Conservation (phyloP, 2,797 vertebrate genomes). For the Merluccius polli region DNA sequence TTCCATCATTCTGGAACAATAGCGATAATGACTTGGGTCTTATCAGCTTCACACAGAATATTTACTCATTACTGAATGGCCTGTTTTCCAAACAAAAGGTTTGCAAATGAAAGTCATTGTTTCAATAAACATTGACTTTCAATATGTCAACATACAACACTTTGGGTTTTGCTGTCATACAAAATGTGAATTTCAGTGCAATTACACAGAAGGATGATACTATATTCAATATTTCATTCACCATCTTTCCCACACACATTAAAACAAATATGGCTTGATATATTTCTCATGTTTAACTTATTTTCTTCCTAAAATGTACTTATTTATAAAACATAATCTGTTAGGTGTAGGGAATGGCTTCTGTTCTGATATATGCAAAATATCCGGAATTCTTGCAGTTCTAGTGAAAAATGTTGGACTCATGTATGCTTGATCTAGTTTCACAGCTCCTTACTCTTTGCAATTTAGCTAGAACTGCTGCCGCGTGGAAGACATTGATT, state of each 20-base stretch:
- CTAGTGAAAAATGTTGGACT: not conserved
- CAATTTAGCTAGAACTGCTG: slow-evolving; percentile 52
- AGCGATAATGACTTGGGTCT: slow-evolving; percentile 15
- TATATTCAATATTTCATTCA: not conserved
- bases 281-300: not conserved
- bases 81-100: slow-evolving; percentile 32
- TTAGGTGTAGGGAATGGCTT: no score
- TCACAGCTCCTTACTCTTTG: slow-evolving; percentile 39
- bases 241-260: not conserved
- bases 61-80: slow-evolving; percentile 24
- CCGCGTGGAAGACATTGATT: slow-evolving; percentile 69
- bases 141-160: slow-evolving; percentile 18
- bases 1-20: slow-evolving; percentile 21
- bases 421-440: slow-evolving; percentile 55
- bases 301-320: not conserved
- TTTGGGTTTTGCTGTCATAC: not conserved
- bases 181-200: not conserved
- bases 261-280: not conserved
- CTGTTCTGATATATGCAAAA: no score
- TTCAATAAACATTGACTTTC: slow-evolving; percentile 40
- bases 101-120: slow-evolving; percentile 50
- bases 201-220: not conserved
- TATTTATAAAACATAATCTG: not conserved
- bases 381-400: not conserved
- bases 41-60: slow-evolving; percentile 42